phyloP scores from a whole-genome alignment of 2,113 vertebrate species.

The Balaeniceps rex region DNA sequence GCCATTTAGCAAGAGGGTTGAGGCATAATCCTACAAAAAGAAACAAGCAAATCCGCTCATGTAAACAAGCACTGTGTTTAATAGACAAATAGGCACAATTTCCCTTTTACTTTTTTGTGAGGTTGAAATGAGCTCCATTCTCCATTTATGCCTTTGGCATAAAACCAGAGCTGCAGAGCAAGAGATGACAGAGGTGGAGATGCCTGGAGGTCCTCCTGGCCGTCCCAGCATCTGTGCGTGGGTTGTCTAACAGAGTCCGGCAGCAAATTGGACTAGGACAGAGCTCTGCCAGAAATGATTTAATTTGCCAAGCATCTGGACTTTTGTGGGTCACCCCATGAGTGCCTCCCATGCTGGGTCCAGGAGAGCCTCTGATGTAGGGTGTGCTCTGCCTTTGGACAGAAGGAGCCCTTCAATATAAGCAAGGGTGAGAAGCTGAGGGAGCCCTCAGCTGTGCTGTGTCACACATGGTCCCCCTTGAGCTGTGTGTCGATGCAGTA shows the following conservation, averaged over 20 bases:
- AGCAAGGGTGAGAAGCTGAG: neutral
- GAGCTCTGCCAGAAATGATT: neutral
- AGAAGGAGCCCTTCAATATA: rapidly evolving
- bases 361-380: neutral
- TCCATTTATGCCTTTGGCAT: neutral
- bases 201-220: neutral
- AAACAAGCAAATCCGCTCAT: neutral
- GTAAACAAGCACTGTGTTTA: neutral
- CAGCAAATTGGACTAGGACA: neutral
- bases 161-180: neutral
- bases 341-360: neutral
- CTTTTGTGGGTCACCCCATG: neutral
- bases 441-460: neutral
- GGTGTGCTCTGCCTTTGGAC: neutral
- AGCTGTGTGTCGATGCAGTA: neutral
- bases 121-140: neutral
- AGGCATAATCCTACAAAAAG: constrained; percentile 83
- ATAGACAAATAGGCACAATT: neutral
- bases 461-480: neutral
- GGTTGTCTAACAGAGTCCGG: neutral
- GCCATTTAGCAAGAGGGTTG: constrained; percentile 90
- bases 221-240: neutral
- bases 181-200: neutral
- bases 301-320: neutral
- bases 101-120: neutral